Percentiles rank a stretch among this genome's conserved stretches.
Evolutionary conservation across 2,797 vertebrate species (phyloP).

Genomic region (Phataginus tricuspis): DNA sequence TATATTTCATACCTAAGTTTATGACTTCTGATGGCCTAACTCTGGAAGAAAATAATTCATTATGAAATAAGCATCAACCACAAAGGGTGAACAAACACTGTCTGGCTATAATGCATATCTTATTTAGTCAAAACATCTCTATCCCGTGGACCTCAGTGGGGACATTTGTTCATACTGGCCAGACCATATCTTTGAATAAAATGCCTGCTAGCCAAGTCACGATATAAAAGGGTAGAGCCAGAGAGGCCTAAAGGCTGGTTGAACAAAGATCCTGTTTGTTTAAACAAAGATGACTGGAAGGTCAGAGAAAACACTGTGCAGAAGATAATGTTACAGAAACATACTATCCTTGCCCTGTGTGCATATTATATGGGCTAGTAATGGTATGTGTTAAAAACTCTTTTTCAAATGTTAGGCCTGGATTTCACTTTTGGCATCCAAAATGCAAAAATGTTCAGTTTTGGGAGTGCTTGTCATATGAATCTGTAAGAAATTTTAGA

Average conservation of each 20-base stretch:
- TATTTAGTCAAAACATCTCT: not conserved
- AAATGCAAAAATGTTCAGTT: not conserved
- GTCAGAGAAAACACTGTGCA: not conserved
- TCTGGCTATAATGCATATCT: not conserved
- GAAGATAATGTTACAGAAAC: not conserved
- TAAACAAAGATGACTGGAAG: not conserved
- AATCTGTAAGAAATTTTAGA: not conserved
- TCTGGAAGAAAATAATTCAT: conserved; percentile 58
- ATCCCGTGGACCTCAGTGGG: not conserved
- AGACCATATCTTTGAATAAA: conserved; percentile 10
- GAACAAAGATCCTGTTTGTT: not conserved
- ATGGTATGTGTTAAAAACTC: not conserved
- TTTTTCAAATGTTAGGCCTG: not conserved
- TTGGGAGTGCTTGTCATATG: not conserved
- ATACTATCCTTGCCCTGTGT: not conserved
- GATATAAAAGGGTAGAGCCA: not conserved
- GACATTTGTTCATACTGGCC: not conserved
- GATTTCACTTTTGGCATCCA: not conserved
- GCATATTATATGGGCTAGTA: not conserved
- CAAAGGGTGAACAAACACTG: not conserved
- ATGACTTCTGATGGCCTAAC: conserved; percentile 67
- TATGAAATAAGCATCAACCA: conserved; percentile 41
- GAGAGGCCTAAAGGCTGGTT: not conserved
- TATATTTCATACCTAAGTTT: conserved; percentile 76
- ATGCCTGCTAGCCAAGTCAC: not conserved